phyloP scores from a whole-genome alignment of 2,113 vertebrate species.

The Phalacrocorax carbo region DNA sequence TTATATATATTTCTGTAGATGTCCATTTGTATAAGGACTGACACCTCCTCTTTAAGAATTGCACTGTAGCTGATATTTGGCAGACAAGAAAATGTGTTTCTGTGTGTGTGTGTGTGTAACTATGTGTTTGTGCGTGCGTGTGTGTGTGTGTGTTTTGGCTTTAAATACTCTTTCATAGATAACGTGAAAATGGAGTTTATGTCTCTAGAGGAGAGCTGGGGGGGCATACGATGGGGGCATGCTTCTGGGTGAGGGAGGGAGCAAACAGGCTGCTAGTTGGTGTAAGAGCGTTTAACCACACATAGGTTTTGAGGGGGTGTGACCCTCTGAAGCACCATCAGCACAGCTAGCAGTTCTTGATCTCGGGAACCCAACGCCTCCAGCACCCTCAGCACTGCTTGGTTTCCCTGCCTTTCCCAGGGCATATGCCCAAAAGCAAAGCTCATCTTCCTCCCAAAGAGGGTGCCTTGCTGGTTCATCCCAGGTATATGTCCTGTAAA shows the following conservation, averaged over 20 bases:
- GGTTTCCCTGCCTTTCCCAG: neutral
- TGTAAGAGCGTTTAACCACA: neutral
- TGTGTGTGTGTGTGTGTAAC: conserved; percentile 41
- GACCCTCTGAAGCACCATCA: neutral
- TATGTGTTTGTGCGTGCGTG: neutral
- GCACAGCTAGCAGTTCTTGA: neutral
- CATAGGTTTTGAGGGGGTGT: neutral
- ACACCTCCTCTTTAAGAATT: conserved; percentile 8
- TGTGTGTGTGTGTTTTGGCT: conserved; percentile 26
- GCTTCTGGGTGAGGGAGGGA: neutral
- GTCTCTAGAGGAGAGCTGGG: neutral
- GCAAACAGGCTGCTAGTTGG: neutral
- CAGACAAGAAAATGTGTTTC: conserved; percentile 22
- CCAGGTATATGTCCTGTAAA: neutral
- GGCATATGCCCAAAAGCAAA: neutral
- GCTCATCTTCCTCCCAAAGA: neutral
- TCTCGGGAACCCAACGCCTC: conserved; percentile 13
- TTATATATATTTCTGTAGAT: conserved; percentile 32
- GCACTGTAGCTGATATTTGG: conserved; percentile 12
- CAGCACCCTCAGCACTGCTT: conserved; percentile 37
- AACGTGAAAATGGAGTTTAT: neutral
- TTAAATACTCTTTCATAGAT: neutral
- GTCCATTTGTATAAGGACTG: conserved; percentile 34
- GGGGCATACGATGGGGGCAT: neutral
- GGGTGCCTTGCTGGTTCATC: neutral